Conservation (phyloP, 2,797 vertebrate genomes). For the Poeciliopsis paucimaculata region DNA sequence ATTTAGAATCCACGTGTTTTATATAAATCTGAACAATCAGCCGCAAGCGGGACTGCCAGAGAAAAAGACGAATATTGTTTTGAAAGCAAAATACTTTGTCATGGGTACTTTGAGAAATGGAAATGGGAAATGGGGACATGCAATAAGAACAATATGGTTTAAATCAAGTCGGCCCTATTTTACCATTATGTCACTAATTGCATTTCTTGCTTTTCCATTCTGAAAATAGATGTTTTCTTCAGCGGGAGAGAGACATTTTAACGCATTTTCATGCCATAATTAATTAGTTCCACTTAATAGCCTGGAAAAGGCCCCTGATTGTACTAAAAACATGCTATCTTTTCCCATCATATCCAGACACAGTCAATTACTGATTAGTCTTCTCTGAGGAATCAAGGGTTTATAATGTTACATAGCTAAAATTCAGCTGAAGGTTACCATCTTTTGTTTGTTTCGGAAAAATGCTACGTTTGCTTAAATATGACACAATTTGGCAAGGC, state of each 20-base stretch:
- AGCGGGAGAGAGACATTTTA: constrained; percentile 65
- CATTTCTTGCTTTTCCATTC: constrained; percentile 80
- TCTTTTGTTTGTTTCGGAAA: constrained; percentile 28
- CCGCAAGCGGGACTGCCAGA: constrained; percentile 42
- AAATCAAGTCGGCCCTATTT: constrained; percentile 71
- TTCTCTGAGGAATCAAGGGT: constrained; percentile 26
- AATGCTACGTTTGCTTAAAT: constrained; percentile 18
- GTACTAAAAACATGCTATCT: constrained; percentile 63
- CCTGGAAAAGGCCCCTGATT: constrained; percentile 73
- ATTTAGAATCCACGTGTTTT: constrained; percentile 54
- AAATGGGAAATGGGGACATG: constrained; percentile 56
- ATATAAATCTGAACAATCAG: constrained; percentile 62
- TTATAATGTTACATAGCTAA: constrained; percentile 10
- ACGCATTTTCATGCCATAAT: constrained; percentile 79
- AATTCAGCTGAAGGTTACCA: constrained; percentile 20
- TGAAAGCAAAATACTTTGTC: constrained; percentile 63
- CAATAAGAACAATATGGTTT: constrained; percentile 71
- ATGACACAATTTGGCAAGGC: background rate
- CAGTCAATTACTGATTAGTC: constrained; percentile 60
- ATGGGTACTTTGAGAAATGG: constrained; percentile 56
- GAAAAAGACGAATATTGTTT: constrained; percentile 56
- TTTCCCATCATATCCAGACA: constrained; percentile 60
- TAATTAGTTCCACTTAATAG: constrained; percentile 79
- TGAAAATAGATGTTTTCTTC: constrained; percentile 71
- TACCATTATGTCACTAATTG: constrained; percentile 78